These are phyloP conservation scores for Drosophila repletoides DNA, from an alignment of 1,140 invertebrate genomes.

Conservation along the genomic window DNA sequence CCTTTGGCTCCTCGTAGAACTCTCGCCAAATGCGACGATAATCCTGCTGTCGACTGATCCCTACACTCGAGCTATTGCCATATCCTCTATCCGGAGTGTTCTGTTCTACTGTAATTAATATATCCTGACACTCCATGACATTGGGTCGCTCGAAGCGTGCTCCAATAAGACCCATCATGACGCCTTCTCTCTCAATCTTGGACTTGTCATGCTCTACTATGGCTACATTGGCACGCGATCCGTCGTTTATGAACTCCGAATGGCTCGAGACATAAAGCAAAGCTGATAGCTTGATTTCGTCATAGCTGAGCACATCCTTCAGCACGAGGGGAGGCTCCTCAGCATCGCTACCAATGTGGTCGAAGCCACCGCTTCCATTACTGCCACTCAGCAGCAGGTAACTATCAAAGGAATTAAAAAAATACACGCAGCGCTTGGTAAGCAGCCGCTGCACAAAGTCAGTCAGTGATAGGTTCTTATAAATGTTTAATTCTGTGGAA, in stretches of 20 bases:
- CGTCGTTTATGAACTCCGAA: conserved; percentile 86
- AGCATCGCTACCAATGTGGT: conserved; percentile 38
- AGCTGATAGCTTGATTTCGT: conserved; percentile 83
- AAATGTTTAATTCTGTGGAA: conserved; percentile 33
- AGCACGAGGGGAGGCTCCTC: conserved; percentile 47
- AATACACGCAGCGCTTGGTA: conserved; percentile 58
- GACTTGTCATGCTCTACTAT: conserved; percentile 63
- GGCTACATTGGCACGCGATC: conserved; percentile 84
- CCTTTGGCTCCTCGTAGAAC: conserved; percentile 62
- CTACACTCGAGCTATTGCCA: conserved; percentile 10
- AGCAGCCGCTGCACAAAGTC: conserved; percentile 66
- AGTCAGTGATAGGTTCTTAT: conserved; percentile 29
- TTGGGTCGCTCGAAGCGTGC: conserved; percentile 82
- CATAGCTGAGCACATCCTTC: conserved; percentile 62
- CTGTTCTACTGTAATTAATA: conserved; percentile 83
- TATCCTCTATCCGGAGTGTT: conserved; percentile 83
- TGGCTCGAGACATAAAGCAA: conserved; percentile 85
- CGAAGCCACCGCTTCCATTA: conserved; percentile 39
- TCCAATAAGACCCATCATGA: conserved; percentile 82
- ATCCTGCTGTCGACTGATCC: conserved; percentile 2
- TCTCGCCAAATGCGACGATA: conserved; percentile 65
- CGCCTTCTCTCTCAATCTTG: conserved; percentile 63
- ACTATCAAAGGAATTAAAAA: conserved; percentile 18
- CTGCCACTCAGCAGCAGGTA: conserved; percentile 38
- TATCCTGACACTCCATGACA: conserved; percentile 85